Evolutionary conservation across 2,888 invertebrate species (phyloP).

Genomic region (Hemaris fuciformis): DNA sequence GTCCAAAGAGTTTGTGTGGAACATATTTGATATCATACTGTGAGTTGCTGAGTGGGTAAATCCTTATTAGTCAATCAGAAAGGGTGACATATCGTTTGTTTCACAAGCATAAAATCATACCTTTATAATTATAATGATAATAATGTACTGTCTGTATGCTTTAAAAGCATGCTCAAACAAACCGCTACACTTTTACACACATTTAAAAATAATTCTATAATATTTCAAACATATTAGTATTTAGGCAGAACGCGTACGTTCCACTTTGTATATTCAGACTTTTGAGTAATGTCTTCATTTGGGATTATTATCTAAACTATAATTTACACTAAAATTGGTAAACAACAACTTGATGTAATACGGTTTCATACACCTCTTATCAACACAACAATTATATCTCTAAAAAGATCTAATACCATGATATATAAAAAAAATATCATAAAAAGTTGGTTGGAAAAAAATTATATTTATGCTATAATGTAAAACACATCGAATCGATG

Average conservation of each 20-base stretch:
- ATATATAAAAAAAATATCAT: not conserved
- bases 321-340: conserved; percentile 20
- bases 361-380: conserved; percentile 11
- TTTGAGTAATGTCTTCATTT: conserved; percentile 40
- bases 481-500: not conserved
- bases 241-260: conserved; percentile 35
- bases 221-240: conserved; percentile 36
- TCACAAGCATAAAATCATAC: not conserved
- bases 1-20: not conserved
- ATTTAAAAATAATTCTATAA: conserved; percentile 27
- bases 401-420: not conserved
- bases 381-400: conserved; percentile 9
- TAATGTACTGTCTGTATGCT: conserved; percentile 26
- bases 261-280: conserved; percentile 52
- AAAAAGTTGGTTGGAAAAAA: not conserved
- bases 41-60: not conserved
- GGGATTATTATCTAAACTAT: conserved; percentile 31
- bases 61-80: not conserved
- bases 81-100: not conserved
- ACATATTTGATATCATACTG: not conserved
- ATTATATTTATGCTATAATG: not conserved
- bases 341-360: conserved; percentile 19
- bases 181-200: conserved; percentile 23
- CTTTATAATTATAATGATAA: not conserved
- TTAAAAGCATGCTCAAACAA: conserved; percentile 35